Evolutionary conservation across 2,113 vertebrate genomes (phyloP).

Genomic region (Pandion haliaetus): DNA sequence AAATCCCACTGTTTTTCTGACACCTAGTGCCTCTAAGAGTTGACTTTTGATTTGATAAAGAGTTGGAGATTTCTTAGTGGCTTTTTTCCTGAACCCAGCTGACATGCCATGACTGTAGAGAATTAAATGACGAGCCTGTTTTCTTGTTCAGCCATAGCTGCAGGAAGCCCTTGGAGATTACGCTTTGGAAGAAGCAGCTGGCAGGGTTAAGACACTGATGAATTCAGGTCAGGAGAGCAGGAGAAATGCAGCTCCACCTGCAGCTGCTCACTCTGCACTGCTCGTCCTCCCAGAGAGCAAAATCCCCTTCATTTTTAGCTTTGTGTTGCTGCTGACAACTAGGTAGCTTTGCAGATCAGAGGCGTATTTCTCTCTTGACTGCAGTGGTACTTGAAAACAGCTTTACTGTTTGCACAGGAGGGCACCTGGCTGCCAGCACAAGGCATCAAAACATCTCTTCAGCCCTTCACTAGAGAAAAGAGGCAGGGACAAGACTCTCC

Average conservation of each 20-base stretch:
- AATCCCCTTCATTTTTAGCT: neutral
- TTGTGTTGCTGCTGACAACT: neutral
- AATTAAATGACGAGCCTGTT: neutral
- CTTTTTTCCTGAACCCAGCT: neutral
- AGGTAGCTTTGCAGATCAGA: neutral
- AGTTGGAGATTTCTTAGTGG: neutral
- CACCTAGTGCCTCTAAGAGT: neutral
- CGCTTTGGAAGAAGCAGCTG: neutral
- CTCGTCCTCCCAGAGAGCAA: neutral
- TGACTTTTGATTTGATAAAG: too few relatives aligned
- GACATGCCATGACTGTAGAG: rapidly evolving
- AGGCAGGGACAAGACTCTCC: neutral
- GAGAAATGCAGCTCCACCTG: neutral
- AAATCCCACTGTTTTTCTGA: neutral
- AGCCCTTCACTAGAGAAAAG: neutral
- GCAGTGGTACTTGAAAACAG: neutral
- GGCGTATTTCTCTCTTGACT: neutral
- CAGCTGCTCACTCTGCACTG: neutral
- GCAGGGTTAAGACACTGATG: neutral
- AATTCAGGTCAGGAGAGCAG: neutral
- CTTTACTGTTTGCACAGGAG: neutral
- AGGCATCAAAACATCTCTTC: neutral
- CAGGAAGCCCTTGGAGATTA: neutral
- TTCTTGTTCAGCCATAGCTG: neutral
- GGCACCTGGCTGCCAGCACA: neutral